Evolutionary conservation across 2,888 invertebrate genomes (phyloP), one percentile per base, ranked within the genome.

Genomic region (Ashinkailepas kermadecensis): DNA sequence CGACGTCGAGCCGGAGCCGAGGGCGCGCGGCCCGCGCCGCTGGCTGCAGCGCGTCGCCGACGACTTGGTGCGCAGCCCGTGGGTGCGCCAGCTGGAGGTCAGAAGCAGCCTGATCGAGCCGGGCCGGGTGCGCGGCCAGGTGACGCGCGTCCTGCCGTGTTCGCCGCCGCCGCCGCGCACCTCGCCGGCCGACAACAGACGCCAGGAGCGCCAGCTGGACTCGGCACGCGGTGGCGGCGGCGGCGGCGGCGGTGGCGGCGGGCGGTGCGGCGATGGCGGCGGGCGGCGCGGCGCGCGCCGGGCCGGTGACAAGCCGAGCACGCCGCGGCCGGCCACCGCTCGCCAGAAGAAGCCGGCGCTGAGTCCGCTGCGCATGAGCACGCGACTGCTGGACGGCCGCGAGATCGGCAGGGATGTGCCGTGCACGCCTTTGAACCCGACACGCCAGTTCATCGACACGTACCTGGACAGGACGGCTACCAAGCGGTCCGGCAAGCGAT

Each of bases 111-210:
- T 54, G 9, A 56, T 74, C 18, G 74, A 74, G 74, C 74, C 74
- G 56, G 74, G 74, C 54, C 56, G 74, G 18, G 74, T 74, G 54
- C 74, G 74, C 74, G 56, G 74, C 54, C 54, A 74, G 74, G 56
- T 74, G 74, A 74, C 74, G 18, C 74, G 74, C 10, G 74, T 74
- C 15, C 9, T 74, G 54, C 74, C 54, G 10, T 74, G 74, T 10
- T 39, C 7, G 9, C 0, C 25, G 12, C 25, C 25, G 70, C 25
- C 39, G 15, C 70, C 15, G 39, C 15, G 59, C 59, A 59, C 59
- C 59, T 13, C 59, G 12, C 39, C 39, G 39, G 39, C 2, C 39
- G 15, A 59, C 12, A 59, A 59, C 59, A 2, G 59, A 15, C 59
- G 59, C 12, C 59, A 59, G 59, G 59, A 59, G 59, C 59, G 15